Conservation (phyloP, 2,888 invertebrate species). For the Mermis nigrescens region DNA sequence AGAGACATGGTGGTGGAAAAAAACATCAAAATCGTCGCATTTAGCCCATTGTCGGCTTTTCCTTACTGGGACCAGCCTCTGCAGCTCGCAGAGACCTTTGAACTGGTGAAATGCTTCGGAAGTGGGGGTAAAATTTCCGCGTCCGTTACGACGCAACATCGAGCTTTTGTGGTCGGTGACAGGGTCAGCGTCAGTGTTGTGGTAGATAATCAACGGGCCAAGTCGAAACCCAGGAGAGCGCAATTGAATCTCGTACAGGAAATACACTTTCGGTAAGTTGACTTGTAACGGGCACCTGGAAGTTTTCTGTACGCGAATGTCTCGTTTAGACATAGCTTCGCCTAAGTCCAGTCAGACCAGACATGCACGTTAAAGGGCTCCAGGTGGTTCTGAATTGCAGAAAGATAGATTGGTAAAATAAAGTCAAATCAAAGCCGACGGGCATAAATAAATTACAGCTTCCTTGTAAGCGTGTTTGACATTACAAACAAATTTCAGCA, state of each 20-base stretch:
- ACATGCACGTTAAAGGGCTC: too few species aligned
- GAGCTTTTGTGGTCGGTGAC: not conserved
- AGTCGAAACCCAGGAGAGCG: not conserved
- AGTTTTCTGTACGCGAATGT: too few species aligned
- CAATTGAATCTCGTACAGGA: not conserved
- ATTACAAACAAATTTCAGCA: too few species aligned
- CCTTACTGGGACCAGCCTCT: not conserved
- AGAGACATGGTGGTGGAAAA: not conserved
- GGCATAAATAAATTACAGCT: too few species aligned
- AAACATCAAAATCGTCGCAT: not conserved
- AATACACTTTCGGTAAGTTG: not conserved
- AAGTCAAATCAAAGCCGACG: too few species aligned
- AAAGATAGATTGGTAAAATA: too few species aligned
- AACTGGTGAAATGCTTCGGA: not conserved
- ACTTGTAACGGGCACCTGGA: too few species aligned
- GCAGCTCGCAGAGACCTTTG: not conserved
- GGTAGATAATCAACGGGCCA: not conserved
- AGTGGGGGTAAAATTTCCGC: not conserved
- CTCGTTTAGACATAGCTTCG: too few species aligned
- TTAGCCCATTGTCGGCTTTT: not conserved
- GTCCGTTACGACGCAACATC: not conserved
- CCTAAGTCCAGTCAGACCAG: too few species aligned
- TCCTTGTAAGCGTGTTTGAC: too few species aligned
- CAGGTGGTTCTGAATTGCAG: too few species aligned
- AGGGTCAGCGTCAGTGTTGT: not conserved